These are phyloP conservation scores for Agrotis exclamationis DNA, from an alignment of 2,888 invertebrate genomes.

Conservation along the genomic window DNA sequence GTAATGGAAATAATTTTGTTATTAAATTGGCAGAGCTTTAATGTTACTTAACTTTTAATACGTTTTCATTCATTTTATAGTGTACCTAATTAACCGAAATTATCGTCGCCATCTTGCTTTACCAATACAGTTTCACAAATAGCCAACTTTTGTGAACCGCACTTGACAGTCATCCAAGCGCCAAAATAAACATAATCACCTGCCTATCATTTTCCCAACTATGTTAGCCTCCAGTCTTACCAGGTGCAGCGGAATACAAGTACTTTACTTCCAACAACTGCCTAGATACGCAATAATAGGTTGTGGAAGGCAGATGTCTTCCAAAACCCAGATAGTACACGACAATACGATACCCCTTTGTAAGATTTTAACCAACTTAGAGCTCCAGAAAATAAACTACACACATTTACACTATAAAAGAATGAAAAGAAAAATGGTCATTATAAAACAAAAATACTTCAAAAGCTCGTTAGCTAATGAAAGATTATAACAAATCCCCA, in stretches of 20 bases:
- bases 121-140: not conserved
- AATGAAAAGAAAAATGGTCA: not conserved
- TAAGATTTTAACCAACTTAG: too few relatives aligned
- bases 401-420: not conserved
- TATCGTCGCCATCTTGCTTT: not conserved
- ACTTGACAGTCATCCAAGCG: not conserved
- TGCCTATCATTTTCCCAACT: too few relatives aligned
- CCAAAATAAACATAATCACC: not conserved
- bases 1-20: constrained; percentile 13
- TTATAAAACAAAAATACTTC: constrained; percentile 1
- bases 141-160: not conserved
- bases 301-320: too few relatives aligned
- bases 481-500: constrained; percentile 52
- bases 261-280: too few relatives aligned
- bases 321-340: too few relatives aligned
- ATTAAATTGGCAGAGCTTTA: constrained; percentile 5
- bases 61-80: not conserved
- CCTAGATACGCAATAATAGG: too few relatives aligned
- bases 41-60: not conserved
- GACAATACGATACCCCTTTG: too few relatives aligned
- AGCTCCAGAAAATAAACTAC: too few relatives aligned
- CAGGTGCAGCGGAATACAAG: too few relatives aligned
- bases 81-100: not conserved
- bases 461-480: constrained; percentile 45
- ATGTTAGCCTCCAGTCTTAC: too few relatives aligned